phyloP scores from a whole-genome alignment of 2,888 invertebrate species.

The Melangyna quadrimaculata region DNA sequence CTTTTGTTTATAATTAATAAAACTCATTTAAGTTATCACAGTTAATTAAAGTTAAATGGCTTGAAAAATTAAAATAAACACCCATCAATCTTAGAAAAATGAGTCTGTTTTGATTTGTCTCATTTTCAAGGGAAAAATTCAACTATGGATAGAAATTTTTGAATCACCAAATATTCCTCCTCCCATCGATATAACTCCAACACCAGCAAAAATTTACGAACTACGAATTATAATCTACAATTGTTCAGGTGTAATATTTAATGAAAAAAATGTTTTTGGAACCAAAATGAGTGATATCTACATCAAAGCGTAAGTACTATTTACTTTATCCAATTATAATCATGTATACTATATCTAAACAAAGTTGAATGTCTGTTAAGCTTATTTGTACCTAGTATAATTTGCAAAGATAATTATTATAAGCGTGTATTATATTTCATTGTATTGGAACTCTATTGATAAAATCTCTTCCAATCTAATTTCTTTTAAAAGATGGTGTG shows the following conservation, averaged over 20 bases:
- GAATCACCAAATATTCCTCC: slow-evolving; percentile 84
- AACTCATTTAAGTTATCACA: too few species aligned
- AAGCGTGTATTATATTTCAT: not conserved
- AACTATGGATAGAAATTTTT: slow-evolving; percentile 95
- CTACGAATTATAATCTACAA: slow-evolving; percentile 87
- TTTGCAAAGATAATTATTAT: not conserved
- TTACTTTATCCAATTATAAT: not conserved
- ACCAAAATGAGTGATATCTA: slow-evolving; percentile 90
- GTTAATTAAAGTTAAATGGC: not conserved
- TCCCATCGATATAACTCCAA: slow-evolving; percentile 89
- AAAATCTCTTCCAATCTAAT: not conserved
- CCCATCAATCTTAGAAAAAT: too few species aligned
- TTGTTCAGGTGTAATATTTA: slow-evolving; percentile 84
- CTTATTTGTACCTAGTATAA: not conserved
- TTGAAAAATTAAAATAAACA: not conserved
- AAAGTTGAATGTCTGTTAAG: not conserved
- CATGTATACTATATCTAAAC: not conserved
- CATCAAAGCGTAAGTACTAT: slow-evolving; percentile 85
- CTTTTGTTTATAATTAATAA: too few species aligned
- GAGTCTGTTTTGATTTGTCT: too few species aligned
- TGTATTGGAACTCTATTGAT: not conserved
- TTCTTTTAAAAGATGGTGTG: slow-evolving; percentile 84
- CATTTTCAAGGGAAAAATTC: slow-evolving; percentile 89
- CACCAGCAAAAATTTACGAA: slow-evolving; percentile 86
- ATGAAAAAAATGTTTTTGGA: slow-evolving; percentile 87